Percentiles rank a stretch among this genome's conserved stretches.
Evolutionary conservation across 2,888 invertebrate genomes (phyloP).

Genomic region (Papilio elwesi): DNA sequence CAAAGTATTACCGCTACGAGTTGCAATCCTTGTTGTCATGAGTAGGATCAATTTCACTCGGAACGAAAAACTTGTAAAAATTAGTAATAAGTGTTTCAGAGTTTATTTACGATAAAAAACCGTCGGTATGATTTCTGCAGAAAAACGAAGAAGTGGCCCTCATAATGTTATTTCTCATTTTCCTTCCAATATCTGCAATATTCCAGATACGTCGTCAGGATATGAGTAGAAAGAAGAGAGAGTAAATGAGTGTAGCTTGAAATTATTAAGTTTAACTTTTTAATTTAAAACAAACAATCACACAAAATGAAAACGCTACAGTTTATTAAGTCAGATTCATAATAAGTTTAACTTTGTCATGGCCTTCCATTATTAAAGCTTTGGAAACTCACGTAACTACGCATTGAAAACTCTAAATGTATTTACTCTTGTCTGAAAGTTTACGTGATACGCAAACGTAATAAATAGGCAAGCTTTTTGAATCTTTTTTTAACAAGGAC

Average conservation of each 20-base stretch:
- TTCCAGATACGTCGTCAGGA: too few species aligned
- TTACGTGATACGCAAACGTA: slow-evolving; percentile 12
- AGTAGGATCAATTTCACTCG: too few species aligned
- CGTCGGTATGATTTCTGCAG: too few species aligned
- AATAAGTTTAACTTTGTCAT: slow-evolving; percentile 2
- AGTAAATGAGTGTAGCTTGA: too few species aligned
- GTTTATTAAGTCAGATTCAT: not conserved
- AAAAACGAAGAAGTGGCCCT: too few species aligned
- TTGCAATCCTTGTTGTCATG: too few species aligned
- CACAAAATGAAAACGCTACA: not conserved
- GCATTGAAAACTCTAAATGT: slow-evolving; percentile 13
- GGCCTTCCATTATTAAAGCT: slow-evolving; percentile 2
- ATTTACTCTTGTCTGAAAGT: slow-evolving; percentile 12
- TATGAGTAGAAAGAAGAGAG: too few species aligned
- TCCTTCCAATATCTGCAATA: too few species aligned
- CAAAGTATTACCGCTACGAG: not conserved
- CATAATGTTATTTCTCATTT: too few species aligned
- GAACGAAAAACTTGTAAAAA: too few species aligned
- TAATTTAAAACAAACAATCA: not conserved
- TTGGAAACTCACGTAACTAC: not conserved
- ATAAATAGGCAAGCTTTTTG: not conserved
- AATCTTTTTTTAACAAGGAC: slow-evolving; percentile 21
- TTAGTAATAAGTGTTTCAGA: too few species aligned
- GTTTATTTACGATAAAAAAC: not conserved
- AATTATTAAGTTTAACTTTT: too few species aligned